phyloP scores from a whole-genome alignment of 2,888 invertebrate genomes.

The Candidula unifasciata region DNA sequence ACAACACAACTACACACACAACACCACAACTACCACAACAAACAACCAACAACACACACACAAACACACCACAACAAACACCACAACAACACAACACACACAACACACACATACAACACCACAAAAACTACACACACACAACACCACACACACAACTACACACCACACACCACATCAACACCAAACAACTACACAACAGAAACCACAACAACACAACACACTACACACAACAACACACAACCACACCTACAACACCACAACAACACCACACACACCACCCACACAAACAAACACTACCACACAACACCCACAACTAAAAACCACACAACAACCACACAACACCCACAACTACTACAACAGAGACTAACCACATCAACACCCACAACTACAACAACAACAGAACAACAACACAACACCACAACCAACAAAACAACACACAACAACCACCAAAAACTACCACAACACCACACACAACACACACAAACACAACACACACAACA shows the following conservation, averaged over 20 bases:
- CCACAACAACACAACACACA: no score
- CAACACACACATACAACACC: no score
- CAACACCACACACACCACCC: background rate
- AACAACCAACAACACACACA: background rate
- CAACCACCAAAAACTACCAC: no score
- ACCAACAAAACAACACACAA: background rate
- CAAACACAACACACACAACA: background rate
- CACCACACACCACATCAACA: no score
- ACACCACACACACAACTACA: no score
- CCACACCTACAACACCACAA: background rate
- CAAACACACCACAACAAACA: background rate
- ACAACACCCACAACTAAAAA: background rate
- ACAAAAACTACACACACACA: no score
- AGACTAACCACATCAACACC: no score
- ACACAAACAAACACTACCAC: background rate
- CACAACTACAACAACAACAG: background rate
- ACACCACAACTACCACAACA: background rate
- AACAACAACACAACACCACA: background rate
- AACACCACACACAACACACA: no score
- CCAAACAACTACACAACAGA: no score
- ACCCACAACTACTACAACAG: no score
- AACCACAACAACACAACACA: no score
- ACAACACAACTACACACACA: conserved; percentile 16
- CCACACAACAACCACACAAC: background rate
- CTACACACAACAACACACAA: background rate